A percentile compares a stretch with the other conserved stretches of the same genome.
Evolutionary conservation across 2,113 vertebrate genomes (phyloP).

Genomic region (Heterocephalus glaber): DNA sequence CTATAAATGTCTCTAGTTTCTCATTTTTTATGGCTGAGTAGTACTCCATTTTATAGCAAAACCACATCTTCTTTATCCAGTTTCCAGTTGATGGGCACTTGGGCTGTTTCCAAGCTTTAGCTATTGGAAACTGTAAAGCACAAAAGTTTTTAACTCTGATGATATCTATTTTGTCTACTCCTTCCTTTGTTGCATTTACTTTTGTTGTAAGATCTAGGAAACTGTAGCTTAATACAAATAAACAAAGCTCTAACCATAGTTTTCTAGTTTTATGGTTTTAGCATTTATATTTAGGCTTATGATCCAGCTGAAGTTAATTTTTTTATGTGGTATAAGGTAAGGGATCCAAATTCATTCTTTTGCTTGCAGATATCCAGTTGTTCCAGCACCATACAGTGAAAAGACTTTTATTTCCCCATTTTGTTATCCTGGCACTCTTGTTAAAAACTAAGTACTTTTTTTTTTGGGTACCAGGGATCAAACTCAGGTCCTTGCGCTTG

Average conservation of each 20-base stretch:
- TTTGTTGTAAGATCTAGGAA: background rate
- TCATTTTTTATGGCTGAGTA: no score
- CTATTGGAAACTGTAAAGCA: no score
- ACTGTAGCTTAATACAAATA: background rate
- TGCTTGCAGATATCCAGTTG: background rate
- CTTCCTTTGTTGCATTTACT: background rate
- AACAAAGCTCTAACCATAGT: background rate
- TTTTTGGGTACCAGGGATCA: no score
- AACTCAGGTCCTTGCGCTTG: no score
- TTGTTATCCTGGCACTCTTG: background rate
- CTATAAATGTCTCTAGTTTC: no score
- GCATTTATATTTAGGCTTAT: background rate
- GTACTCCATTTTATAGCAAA: no score
- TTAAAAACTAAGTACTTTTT: background rate
- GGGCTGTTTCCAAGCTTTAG: no score
- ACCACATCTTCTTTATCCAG: no score
- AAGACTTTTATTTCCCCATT: background rate
- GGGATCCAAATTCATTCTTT: background rate
- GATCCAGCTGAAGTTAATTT: background rate
- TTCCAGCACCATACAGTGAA: background rate
- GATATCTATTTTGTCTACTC: background rate
- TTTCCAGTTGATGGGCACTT: no score
- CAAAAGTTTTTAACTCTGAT: background rate
- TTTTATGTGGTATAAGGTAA: background rate
- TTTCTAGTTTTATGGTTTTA: conserved; percentile 15